Evolutionary conservation across 2,113 vertebrate genomes (phyloP).

Genomic region (Axis porcinus): DNA sequence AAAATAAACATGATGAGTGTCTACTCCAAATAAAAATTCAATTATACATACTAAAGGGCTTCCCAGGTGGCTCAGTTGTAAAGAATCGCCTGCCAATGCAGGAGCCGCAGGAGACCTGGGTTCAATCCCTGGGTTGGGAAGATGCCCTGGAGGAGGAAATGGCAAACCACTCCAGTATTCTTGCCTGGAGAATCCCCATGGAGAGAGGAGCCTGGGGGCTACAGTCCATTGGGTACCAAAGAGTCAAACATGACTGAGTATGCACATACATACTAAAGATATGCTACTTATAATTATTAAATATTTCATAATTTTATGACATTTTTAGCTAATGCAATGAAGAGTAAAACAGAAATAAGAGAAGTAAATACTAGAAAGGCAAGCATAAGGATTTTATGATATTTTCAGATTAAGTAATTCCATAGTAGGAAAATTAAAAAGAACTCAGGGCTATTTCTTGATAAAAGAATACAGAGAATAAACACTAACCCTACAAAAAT

Average conservation of each 20-base stretch:
- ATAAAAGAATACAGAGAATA: neutral
- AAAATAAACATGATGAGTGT: neutral
- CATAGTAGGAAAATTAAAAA: neutral
- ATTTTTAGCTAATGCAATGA: constrained; percentile 28
- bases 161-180: neutral
- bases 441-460: neutral
- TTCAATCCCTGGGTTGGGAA: neutral
- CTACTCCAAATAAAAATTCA: neutral
- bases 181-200: neutral
- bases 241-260: neutral
- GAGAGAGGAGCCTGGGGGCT: neutral
- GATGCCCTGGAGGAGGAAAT: neutral
- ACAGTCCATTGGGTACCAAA: neutral
- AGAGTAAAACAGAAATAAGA: neutral
- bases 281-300: neutral
- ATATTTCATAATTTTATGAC: neutral
- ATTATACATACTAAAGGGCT: neutral
- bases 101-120: neutral
- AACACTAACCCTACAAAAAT: neutral
- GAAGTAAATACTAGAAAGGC: neutral
- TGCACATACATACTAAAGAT: neutral
- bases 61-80: neutral
- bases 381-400: neutral
- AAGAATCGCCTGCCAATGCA: neutral
- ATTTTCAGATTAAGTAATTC: neutral